Conservation (phyloP, 2,797 vertebrate genomes). For the Poeciliopsis paucimaculata region DNA sequence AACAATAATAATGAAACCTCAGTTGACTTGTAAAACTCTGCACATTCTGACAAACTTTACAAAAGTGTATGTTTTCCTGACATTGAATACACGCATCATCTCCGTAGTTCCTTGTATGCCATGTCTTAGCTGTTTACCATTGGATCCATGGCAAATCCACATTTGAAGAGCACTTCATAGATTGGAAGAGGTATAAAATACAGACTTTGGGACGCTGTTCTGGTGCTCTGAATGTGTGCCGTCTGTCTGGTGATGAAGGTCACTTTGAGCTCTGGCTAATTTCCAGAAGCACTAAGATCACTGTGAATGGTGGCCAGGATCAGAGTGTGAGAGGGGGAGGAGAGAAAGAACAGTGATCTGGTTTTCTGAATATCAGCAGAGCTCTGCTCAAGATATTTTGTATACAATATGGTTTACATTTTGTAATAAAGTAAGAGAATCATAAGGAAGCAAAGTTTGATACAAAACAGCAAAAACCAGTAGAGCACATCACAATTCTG, state of each 20-base stretch:
- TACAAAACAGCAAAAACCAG: not conserved
- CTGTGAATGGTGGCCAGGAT: slow-evolving; percentile 34
- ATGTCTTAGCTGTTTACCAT: slow-evolving; percentile 20
- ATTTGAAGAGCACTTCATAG: slow-evolving; percentile 47
- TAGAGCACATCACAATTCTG: slow-evolving; percentile 9
- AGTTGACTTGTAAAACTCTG: slow-evolving; percentile 10
- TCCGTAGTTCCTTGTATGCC: slow-evolving; percentile 24
- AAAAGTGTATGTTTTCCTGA: slow-evolving; percentile 21
- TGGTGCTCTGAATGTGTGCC: slow-evolving; percentile 24
- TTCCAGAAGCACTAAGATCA: slow-evolving; percentile 42
- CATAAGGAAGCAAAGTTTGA: slow-evolving; percentile 31
- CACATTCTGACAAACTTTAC: slow-evolving; percentile 13
- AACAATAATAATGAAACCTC: slow-evolving; percentile 38
- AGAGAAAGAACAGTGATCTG: slow-evolving; percentile 5
- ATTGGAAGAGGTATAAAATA: slow-evolving; percentile 61
- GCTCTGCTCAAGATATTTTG: slow-evolving; percentile 23
- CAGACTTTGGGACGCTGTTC: slow-evolving; percentile 26
- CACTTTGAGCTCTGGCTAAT: slow-evolving; percentile 63
- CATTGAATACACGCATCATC: slow-evolving; percentile 30
- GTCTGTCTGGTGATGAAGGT: slow-evolving; percentile 61
- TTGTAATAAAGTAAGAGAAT: slow-evolving; percentile 35
- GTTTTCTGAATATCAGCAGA: slow-evolving; percentile 27
- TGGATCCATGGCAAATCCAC: slow-evolving; percentile 24
- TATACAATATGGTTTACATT: not conserved
- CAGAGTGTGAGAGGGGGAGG: slow-evolving; percentile 11